Conservation (phyloP, 2,888 invertebrate genomes). For the Fragum fragum region DNA sequence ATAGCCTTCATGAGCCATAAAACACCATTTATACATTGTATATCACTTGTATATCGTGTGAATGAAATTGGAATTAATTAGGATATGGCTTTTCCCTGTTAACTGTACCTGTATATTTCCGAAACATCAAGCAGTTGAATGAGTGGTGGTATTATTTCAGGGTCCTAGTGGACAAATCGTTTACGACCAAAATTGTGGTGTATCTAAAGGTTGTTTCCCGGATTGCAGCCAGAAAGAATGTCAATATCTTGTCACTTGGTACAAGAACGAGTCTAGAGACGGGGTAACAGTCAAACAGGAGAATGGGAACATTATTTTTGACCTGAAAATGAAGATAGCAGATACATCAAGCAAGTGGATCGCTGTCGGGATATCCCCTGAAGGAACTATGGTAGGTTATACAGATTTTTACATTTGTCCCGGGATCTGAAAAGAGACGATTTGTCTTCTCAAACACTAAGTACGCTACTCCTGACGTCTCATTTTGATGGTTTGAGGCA, state of each 20-base stretch:
- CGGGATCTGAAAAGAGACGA: too few species aligned
- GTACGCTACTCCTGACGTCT: too few species aligned
- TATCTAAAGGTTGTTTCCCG: conserved; percentile 66
- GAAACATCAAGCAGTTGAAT: too few species aligned
- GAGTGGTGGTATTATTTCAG: background rate
- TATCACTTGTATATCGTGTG: too few species aligned
- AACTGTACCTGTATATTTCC: too few species aligned
- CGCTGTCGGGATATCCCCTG: conserved; percentile 64
- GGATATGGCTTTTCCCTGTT: too few species aligned
- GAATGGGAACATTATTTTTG: conserved; percentile 33
- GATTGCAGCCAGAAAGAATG: conserved; percentile 57
- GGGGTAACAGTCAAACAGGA: conserved; percentile 33
- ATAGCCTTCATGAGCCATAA: too few species aligned
- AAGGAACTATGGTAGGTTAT: conserved; percentile 64
- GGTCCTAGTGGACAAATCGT: conserved; percentile 36
- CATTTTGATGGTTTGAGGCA: too few species aligned
- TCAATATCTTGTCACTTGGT: conserved; percentile 66
- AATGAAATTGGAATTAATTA: too few species aligned
- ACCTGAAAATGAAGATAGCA: conserved; percentile 46
- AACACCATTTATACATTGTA: too few species aligned
- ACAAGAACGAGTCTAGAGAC: conserved; percentile 22
- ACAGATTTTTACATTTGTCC: too few species aligned
- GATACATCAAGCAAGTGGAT: conserved; percentile 48
- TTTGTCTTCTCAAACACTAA: too few species aligned
- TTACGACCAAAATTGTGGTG: conserved; percentile 63